Evolutionary conservation across 2,113 vertebrate species (phyloP), one percentile per base, ranked within the genome.

Genomic region (Gnathonemus longibarbis): DNA sequence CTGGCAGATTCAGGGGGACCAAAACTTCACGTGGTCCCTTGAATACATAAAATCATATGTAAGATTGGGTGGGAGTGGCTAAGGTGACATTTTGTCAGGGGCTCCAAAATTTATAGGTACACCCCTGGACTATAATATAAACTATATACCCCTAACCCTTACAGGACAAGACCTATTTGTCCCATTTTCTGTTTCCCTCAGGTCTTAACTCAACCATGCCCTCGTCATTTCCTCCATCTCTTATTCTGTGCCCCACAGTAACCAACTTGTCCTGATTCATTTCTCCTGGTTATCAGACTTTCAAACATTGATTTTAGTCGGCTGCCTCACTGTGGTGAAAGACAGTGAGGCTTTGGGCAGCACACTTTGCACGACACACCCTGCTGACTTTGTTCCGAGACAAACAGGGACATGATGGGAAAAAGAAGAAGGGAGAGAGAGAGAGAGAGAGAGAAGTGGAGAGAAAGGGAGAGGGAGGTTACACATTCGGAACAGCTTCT

Each of bases 241-340:
- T 49, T 58, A 9, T 53, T 42, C 39, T 9, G 42, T 45, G 50
- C 7, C 24, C 27, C 24, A 42, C 42, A 66, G 39, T 58, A 45
- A 10, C 31, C 5, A 39, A 21, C 39, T 27, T 77, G 15, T 52
- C n/a, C 66, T 62, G 17, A 50, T 27, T 42, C 35, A 62, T 27
- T 24, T 52, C 66, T 90, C 66, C 45, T 13, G 11, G 66, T 31
- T 27, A 70, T 70, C 66, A 27, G 31, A 77, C 13, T 52, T 53
- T 90, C 70, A 77, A 24, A 42, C 80, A 84, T 56, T 74, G 17
- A 56, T 88, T 88, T 88, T 31, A 56, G 77, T 90, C 35, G 52
- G 84, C 24, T 49, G 17, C 45, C 56, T 90, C 49, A 56, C 31
- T 48, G 84, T 52, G 62, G 89, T 27, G 15, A 70, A 21, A 66